Conservation (phyloP, 2,888 invertebrate genomes). For the Caenorhabditis sulstoni region DNA sequence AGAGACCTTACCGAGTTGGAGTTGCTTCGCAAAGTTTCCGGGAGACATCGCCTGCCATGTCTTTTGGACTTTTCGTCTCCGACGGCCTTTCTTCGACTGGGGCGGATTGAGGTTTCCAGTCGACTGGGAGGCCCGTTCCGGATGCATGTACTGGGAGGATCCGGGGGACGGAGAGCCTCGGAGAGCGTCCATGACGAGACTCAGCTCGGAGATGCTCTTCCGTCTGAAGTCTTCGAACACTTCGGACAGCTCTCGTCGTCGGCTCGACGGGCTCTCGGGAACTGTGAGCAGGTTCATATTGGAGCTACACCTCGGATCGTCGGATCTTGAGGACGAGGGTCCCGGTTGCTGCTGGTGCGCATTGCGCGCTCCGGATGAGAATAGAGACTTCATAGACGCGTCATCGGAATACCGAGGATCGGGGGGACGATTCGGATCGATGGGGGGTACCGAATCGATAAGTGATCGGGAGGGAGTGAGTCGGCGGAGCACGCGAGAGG, state of each 20-base stretch:
- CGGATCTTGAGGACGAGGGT: constrained; percentile 20
- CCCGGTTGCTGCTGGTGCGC: constrained; percentile 46
- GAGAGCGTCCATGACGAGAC: constrained; percentile 75
- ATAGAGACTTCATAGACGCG: constrained; percentile 55
- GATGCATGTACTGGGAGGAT: constrained; percentile 65
- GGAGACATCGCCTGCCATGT: constrained; percentile 75
- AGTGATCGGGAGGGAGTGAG: constrained; percentile 19
- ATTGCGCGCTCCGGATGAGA: constrained; percentile 54
- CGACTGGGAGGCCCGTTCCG: constrained; percentile 64
- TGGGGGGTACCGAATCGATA: constrained; percentile 30
- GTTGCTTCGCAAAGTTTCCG: constrained; percentile 70
- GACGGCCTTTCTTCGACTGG: constrained; percentile 59
- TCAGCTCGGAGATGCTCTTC: constrained; percentile 73
- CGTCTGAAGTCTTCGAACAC: constrained; percentile 70
- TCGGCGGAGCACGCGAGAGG: constrained; percentile 22
- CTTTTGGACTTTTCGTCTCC: constrained; percentile 66
- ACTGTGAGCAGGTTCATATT: constrained; percentile 58
- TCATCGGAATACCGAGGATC: constrained; percentile 36
- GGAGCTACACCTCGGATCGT: background rate
- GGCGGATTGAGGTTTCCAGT: constrained; percentile 69
- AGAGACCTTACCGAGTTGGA: constrained; percentile 70
- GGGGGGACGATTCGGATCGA: constrained; percentile 8
- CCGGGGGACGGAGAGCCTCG: constrained; percentile 67
- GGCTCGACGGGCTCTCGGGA: constrained; percentile 60
- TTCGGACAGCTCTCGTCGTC: constrained; percentile 51